A percentile compares a stretch with the other conserved stretches of the same genome.
These are phyloP conservation scores for Ips typographus DNA, from an alignment of 1,140 invertebrate species.

Conservation along the genomic window DNA sequence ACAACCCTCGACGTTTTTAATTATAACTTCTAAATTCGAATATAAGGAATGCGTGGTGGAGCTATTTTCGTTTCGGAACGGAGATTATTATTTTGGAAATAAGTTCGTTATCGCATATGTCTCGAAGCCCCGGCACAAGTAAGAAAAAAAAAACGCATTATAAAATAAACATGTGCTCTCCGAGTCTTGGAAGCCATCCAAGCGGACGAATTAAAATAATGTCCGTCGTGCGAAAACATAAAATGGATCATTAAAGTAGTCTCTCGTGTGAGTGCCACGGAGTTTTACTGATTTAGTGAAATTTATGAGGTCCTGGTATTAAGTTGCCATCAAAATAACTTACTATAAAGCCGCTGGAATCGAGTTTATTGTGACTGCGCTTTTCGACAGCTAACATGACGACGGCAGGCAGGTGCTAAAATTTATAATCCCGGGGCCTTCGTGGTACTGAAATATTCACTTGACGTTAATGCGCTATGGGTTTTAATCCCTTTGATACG, in stretches of 20 bases:
- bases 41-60: conserved; percentile 36
- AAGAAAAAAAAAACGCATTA: conserved; percentile 27
- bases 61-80: conserved; percentile 36
- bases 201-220: conserved; percentile 53
- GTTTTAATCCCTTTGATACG: neutral
- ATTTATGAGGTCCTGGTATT: conserved; percentile 44
- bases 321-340: conserved; percentile 40
- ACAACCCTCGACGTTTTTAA: conserved; percentile 35
- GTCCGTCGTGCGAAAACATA: conserved; percentile 53
- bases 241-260: conserved; percentile 53
- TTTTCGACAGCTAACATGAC: conserved; percentile 37
- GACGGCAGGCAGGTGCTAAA: conserved; percentile 35
- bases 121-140: conserved; percentile 12
- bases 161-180: conserved; percentile 48
- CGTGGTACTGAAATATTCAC: conserved; percentile 12
- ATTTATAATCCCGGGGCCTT: conserved; percentile 34
- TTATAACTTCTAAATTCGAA: conserved; percentile 33
- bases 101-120: conserved; percentile 47
- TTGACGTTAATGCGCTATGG: conserved; percentile 1
- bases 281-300: conserved; percentile 45
- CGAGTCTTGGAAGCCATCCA: conserved; percentile 47
- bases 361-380: conserved; percentile 32
- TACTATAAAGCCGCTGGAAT: conserved; percentile 30
- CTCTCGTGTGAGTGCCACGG: conserved; percentile 47
- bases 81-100: conserved; percentile 41